Evolutionary conservation across 2,888 invertebrate species (phyloP).

Genomic region (Scotopteryx bipunctaria): DNA sequence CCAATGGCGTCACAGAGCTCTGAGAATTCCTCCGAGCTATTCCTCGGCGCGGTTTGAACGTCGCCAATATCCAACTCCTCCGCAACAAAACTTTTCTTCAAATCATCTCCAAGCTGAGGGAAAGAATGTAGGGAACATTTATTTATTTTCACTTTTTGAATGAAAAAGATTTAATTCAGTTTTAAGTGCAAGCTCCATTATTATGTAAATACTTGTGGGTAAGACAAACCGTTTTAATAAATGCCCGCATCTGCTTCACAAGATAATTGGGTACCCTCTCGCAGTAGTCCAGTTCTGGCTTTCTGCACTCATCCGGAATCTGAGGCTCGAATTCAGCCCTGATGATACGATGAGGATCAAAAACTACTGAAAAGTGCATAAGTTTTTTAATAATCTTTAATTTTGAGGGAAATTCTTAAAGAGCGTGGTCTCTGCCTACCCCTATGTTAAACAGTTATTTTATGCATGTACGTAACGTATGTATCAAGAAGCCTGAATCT

Average conservation of each 20-base stretch:
- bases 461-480: no score
- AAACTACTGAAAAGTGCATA: slow-evolving; percentile 43
- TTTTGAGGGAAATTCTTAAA: no score
- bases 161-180: no score
- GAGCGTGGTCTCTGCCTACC: no score
- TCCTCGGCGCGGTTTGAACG: slow-evolving; percentile 72
- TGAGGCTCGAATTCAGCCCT: slow-evolving; percentile 37
- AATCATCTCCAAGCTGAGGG: slow-evolving; percentile 47
- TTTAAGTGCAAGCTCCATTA: no score
- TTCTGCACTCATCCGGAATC: slow-evolving; percentile 45
- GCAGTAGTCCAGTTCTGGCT: slow-evolving; percentile 55
- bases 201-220: background rate
- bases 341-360: slow-evolving; percentile 42
- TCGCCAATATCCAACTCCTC: slow-evolving; percentile 58
- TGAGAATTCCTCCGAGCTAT: slow-evolving; percentile 59
- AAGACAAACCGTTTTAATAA: slow-evolving; percentile 47
- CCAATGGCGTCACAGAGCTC: slow-evolving; percentile 70
- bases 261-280: slow-evolving; percentile 61
- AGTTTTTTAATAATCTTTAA: background rate
- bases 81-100: slow-evolving; percentile 49
- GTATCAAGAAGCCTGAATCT: no score
- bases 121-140: no score
- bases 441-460: no score
- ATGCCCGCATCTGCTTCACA: slow-evolving; percentile 42
- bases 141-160: no score